Evolutionary conservation across 1,140 invertebrate species (phyloP).

Genomic region (Helicoverpa zea): DNA sequence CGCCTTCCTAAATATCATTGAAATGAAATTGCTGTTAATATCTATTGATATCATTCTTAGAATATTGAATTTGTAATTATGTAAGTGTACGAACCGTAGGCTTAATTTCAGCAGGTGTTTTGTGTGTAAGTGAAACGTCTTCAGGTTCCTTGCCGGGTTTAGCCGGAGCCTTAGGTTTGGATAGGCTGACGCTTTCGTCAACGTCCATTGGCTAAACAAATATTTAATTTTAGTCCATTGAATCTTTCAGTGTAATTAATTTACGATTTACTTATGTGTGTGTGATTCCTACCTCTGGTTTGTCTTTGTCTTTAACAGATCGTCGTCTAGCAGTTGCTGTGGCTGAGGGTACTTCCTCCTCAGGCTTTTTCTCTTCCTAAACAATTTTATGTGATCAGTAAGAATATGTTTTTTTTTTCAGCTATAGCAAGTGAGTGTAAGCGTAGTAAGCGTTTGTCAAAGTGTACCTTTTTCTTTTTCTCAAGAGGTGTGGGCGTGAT

Average conservation of each 20-base stretch:
- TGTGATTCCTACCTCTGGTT: constrained; percentile 73
- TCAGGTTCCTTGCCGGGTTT: constrained; percentile 79
- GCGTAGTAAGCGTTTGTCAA: constrained; percentile 14
- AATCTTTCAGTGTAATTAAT: constrained; percentile 26
- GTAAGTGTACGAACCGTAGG: constrained; percentile 80
- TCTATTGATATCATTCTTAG: constrained; percentile 45
- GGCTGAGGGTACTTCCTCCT: constrained; percentile 75
- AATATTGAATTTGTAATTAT: constrained; percentile 4
- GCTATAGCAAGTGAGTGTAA: neutral
- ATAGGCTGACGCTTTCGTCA: constrained; percentile 77
- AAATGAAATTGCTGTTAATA: constrained; percentile 40
- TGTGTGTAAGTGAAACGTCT: constrained; percentile 82
- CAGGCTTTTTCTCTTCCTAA: constrained; percentile 79
- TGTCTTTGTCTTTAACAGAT: constrained; percentile 81
- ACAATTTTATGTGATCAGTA: constrained; percentile 49
- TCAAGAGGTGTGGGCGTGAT: constrained; percentile 83
- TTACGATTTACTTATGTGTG: constrained; percentile 14
- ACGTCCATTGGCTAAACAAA: constrained; percentile 81
- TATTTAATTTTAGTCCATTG: constrained; percentile 42
- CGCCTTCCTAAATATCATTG: constrained; percentile 71
- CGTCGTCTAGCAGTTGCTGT: constrained; percentile 73
- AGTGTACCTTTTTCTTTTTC: constrained; percentile 84
- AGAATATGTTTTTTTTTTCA: neutral
- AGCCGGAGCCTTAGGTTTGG: constrained; percentile 74
- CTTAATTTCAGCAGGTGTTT: constrained; percentile 81